Conservation (phyloP, 2,888 invertebrate species). For the Hyles lineata region DNA sequence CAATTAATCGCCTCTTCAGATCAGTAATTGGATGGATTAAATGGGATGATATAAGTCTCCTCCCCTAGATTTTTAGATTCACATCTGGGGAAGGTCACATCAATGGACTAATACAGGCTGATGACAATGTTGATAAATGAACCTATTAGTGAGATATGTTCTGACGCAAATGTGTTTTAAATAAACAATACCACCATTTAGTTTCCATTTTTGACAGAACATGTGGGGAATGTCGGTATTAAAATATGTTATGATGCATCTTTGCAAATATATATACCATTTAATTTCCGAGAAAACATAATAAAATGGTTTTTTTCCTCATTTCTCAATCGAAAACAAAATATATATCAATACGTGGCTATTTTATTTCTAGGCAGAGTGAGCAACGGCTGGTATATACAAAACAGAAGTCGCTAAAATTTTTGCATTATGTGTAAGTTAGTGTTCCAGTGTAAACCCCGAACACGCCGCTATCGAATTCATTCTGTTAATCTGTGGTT, state of each 20-base stretch:
- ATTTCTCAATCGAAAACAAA: too few species aligned
- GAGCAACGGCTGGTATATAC: too few species aligned
- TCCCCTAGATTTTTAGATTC: not conserved
- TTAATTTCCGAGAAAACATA: conserved; percentile 2
- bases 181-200: not conserved
- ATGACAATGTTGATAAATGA: conserved; percentile 12
- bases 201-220: not conserved
- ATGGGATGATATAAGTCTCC: not conserved
- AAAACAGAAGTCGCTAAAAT: too few species aligned
- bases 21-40: too few species aligned
- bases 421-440: too few species aligned
- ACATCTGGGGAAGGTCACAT: not conserved
- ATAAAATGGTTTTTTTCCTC: not conserved
- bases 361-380: too few species aligned
- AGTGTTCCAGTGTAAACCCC: too few species aligned
- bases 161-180: not conserved
- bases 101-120: not conserved
- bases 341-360: too few species aligned
- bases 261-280: conserved; percentile 6
- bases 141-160: conserved; percentile 17
- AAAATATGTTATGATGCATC: not conserved
- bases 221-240: not conserved
- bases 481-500: too few species aligned
- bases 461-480: too few species aligned
- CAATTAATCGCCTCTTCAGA: too few species aligned